Evolutionary conservation across 2,797 vertebrate genomes (phyloP), one percentile per base, ranked within the genome.

Genomic region (Naso thynnoides): DNA sequence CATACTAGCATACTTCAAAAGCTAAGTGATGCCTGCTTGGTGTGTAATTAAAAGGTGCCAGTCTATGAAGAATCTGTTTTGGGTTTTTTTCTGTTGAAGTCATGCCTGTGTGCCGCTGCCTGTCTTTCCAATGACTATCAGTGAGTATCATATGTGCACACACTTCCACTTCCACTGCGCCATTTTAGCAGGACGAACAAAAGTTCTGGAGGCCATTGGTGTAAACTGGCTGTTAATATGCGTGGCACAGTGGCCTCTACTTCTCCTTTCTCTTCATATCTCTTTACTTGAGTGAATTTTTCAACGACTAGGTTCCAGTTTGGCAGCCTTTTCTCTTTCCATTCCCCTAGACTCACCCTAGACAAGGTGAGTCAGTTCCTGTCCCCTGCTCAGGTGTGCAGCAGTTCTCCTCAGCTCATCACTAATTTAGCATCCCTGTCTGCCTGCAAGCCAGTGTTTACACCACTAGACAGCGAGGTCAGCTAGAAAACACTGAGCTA

Each of bases 31-130:
- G 45, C 58, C 58, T 60, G 73, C 57, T 64, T 50, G 24, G n/a
- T 54, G 4, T 74, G 21, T 78, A 80, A 88, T 75, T 84, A 67
- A 82, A 83, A 75, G 78, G 78, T 79, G 74, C 45, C 66, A 79
- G 48, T 75, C 26, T 68, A 5, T 50, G 59, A 83, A 79, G 73
- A 86, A 82, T 87, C 67, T 23, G 41, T 58, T 36, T 36, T 36
- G n/a, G n/a, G n/a, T n/a, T 64, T 76, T 72, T 81, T 21, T 81
- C 57, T 71, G 55, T 55, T 61, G 70, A 76, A 33, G 50, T 75
- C 67, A 62, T 69, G 39, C 33, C 16, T 74, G 18, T 84, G 49
- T 79, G 61, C 61, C 39, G n/a, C 79, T 68, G 63, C 54, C 53
- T 72, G 61, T 60, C 66, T 76, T 50, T 73, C 7, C 14, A 53